Base-by-base conservation (phyloP, 2,888 invertebrate genomes). In the Drosophila macrothrix region DNA sequence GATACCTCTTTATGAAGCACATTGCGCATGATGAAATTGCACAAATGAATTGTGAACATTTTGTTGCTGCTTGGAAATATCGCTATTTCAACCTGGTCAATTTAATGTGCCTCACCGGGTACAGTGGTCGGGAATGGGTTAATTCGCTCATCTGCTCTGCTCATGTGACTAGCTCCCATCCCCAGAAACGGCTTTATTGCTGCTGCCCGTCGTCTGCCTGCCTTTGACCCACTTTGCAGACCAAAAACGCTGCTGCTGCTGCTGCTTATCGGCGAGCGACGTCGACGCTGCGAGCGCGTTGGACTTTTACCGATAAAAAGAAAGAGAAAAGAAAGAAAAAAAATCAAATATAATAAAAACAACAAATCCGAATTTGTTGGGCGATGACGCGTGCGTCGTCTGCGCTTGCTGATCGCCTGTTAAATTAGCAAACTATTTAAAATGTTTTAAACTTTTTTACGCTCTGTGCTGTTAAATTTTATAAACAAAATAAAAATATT, bases 351-450 rank as follows among this genome's bases (percentile, higher is more conserved):
- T 28, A 58, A 39, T 12, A 14, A 19, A 35, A 31, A 10, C 22
- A 70, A 52, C 41, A 55, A 39, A 50, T 29, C 39, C 39, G 14
- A 61, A 84, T 62, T 69, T 52, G 50, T 60, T 77, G 68, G 49
- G 39, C 19, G 53, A 25, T 60, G 69, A 60, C 59, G 67, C 35
- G 35, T 29, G 66, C 50, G 25, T 52, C 53, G 46, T 35, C 64
- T 72, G 46, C 19, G 9, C 19, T 31, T 60, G 58, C 82, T 91
- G 91, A 14, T 73, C 78, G 78, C 91, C 91, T 91, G 83, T 83
- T 90, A 80, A 86, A 83, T 88, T 88, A 86, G 88, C 91, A 91
- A 91, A 91, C 92, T 92, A 91, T 92, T 91, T 92, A 92, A 91
- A 91, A 91, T 87, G 92, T 91, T 92, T 92, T 87, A 92, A 88